These are phyloP conservation scores for Pagrus major DNA, from an alignment of 2,113 vertebrate genomes.

Conservation along the genomic window DNA sequence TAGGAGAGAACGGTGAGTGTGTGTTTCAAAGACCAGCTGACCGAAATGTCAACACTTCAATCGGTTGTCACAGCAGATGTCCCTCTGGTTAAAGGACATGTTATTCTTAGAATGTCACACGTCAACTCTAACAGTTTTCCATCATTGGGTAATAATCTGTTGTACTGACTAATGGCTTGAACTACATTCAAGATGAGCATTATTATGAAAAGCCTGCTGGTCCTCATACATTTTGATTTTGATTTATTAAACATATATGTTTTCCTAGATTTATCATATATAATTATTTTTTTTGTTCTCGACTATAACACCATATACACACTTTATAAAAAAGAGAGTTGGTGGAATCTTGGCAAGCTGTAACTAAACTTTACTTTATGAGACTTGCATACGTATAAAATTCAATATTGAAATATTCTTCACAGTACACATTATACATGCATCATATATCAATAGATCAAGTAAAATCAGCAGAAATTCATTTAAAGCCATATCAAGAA, in stretches of 20 bases:
- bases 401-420: background rate
- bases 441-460: background rate
- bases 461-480: background rate
- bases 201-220: background rate
- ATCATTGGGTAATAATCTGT: conserved; percentile 1
- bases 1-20: conserved; percentile 91
- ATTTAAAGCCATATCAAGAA: background rate
- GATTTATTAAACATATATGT: background rate
- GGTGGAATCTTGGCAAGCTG: background rate
- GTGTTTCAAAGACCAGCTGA: conserved; percentile 1
- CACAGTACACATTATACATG: no score
- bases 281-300: no score
- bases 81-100: background rate
- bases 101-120: background rate
- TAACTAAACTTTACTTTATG: background rate
- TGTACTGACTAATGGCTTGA: background rate
- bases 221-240: background rate
- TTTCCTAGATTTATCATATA: background rate
- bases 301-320: background rate
- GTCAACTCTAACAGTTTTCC: background rate
- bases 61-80: background rate
- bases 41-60: background rate
- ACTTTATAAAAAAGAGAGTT: no score
- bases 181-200: background rate
- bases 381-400: background rate